phyloP scores from a whole-genome alignment of 2,797 vertebrate genomes.

The Pelobates cultripes region DNA sequence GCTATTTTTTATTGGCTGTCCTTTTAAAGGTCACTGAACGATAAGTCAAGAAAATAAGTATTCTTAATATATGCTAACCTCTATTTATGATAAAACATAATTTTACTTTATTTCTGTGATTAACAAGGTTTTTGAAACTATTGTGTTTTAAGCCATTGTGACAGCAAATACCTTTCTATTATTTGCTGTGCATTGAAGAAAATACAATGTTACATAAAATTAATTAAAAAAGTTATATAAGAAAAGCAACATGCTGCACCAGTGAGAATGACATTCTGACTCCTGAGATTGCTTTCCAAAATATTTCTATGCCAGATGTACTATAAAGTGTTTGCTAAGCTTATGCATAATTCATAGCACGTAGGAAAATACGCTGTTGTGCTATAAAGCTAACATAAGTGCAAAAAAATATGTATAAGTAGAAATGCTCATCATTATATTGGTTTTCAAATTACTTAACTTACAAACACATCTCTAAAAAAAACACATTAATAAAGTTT shows the following conservation, averaged over 20 bases:
- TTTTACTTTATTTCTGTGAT: too few relatives aligned
- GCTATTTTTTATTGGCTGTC: too few relatives aligned
- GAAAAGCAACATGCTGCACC: slow-evolving; percentile 29
- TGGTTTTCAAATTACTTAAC: too few relatives aligned
- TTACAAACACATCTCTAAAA: too few relatives aligned
- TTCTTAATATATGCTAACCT: too few relatives aligned
- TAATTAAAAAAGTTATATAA: slow-evolving; percentile 48
- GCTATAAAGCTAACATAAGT: background rate
- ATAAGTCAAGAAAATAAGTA: too few relatives aligned
- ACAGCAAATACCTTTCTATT: slow-evolving; percentile 25
- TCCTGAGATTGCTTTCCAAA: slow-evolving; percentile 8
- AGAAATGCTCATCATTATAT: too few relatives aligned
- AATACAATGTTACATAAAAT: slow-evolving; percentile 44
- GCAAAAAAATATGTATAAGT: background rate
- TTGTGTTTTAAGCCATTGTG: slow-evolving; percentile 2
- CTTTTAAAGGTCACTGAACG: too few relatives aligned
- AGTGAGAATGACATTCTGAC: slow-evolving; percentile 27
- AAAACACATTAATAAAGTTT: too few relatives aligned
- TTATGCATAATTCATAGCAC: slow-evolving; percentile 23
- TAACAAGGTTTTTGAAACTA: background rate
- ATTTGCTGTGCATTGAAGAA: slow-evolving; percentile 39
- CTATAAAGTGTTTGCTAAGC: slow-evolving; percentile 12
- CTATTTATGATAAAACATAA: too few relatives aligned
- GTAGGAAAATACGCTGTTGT: background rate
- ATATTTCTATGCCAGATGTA: slow-evolving; percentile 5